Evolutionary conservation across 2,888 invertebrate species (phyloP), one percentile per base, ranked within the genome.

Genomic region (Ophraella communa): DNA sequence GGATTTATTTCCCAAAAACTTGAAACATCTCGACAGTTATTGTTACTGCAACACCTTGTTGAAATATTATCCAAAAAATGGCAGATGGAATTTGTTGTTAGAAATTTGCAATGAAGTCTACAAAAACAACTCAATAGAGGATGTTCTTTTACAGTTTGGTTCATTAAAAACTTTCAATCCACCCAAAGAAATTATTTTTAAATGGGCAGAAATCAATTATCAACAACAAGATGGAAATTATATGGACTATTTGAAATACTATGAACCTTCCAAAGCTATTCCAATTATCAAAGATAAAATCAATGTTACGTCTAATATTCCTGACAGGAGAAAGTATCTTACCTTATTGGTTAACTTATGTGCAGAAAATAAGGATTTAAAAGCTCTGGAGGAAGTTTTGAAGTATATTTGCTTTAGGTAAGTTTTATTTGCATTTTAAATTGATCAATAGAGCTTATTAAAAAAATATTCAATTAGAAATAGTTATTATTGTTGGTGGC

Each of bases 281-380:
- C 20, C 65, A 10, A 10, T 71, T 5, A 49, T 75, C 17, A 75
- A 74, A 65, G 71, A 74, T 39, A 71, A 65, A 64, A 71, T 75
- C 18, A 72, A 74, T 61, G 62, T 75, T 3, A 71, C 73, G 2
- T 67, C 71, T 8, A 64, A 69, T 20, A 69, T 62, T 49, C 44
- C 18, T 7, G 42, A 61, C 3, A 69, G 75, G 42, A n/a, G 18
- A 11, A 20, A 8, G n/a, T 59, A 68, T 5, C 52, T 75, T 10
- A 58, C 57, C 5, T 49, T 64, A 24, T 39, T 75, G 54, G 52
- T 74, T 18, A 45, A 66, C 14, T 52, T 62, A n/a, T 75, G 73
- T 47, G 39, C 55, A 33, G 23, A 42, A 45, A 70, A 69, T 54
- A 66, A 72, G 7, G 73, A 74, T 64, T 65, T 69, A 8, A 51